Percentiles rank a stretch among this genome's conserved stretches.
These are phyloP conservation scores for Drosophila nigromelanica DNA, from an alignment of 1,140 invertebrate genomes.

Conservation along the genomic window DNA sequence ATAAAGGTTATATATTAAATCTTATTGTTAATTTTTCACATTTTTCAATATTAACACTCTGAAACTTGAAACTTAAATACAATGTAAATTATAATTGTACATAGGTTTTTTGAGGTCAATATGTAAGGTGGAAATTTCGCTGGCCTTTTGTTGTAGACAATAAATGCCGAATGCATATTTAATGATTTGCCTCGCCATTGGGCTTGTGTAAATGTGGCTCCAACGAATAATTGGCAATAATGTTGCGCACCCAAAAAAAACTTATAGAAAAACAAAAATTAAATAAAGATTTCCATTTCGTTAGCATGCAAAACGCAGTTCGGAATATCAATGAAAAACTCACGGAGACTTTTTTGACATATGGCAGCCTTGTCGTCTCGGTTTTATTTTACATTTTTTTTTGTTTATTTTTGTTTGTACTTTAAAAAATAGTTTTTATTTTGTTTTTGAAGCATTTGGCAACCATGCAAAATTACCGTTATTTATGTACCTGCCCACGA, in stretches of 20 bases:
- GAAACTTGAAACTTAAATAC: too few relatives aligned
- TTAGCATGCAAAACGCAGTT: constrained; percentile 55
- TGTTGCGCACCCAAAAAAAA: constrained; percentile 22
- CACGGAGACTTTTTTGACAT: constrained; percentile 31
- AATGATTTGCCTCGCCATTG: constrained; percentile 51
- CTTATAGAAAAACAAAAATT: background rate
- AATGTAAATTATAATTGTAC: background rate
- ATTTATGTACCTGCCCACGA: constrained; percentile 33
- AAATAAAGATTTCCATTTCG: constrained; percentile 40
- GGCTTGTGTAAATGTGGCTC: constrained; percentile 23
- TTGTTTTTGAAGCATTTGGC: constrained; percentile 22
- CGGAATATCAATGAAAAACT: constrained; percentile 49
- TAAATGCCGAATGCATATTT: constrained; percentile 56
- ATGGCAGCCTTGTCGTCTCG: constrained; percentile 41
- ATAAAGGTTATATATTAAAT: background rate
- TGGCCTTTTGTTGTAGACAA: constrained; percentile 30
- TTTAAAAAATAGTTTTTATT: constrained; percentile 12
- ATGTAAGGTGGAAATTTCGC: constrained; percentile 34
- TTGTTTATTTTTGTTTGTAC: background rate
- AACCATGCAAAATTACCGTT: constrained; percentile 33
- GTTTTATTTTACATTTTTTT: constrained; percentile 24
- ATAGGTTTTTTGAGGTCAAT: constrained; percentile 35
- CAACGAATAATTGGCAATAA: constrained; percentile 55
- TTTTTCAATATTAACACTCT: background rate
- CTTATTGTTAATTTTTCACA: constrained; percentile 5